phyloP scores from a whole-genome alignment of 2,113 vertebrate genomes.

The Takifugu flavidus region DNA sequence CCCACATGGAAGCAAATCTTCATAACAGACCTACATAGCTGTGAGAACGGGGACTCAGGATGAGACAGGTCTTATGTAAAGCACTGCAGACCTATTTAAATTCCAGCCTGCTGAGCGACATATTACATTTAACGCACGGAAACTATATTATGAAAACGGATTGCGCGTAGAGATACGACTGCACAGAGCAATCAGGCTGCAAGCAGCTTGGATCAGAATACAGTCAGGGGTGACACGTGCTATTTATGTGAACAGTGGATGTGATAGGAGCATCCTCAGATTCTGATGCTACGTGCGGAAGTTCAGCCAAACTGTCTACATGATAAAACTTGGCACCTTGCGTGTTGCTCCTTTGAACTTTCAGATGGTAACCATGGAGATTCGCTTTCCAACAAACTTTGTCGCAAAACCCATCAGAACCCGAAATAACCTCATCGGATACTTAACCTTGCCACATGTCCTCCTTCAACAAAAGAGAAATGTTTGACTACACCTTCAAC shows the following conservation, averaged over 20 bases:
- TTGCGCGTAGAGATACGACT: not conserved
- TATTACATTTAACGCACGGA: constrained; percentile 7
- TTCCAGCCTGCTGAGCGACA: not conserved
- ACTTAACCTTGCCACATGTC: constrained; percentile 1
- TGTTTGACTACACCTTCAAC: constrained; percentile 69
- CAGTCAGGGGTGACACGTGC: not conserved
- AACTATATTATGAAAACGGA: not conserved
- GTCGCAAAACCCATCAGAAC: not conserved
- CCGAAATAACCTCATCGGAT: not conserved
- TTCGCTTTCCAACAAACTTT: too few relatives aligned
- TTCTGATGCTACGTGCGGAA: too few relatives aligned
- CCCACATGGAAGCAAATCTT: not conserved
- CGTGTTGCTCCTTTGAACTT: too few relatives aligned
- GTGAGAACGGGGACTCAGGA: not conserved
- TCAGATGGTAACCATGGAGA: too few relatives aligned
- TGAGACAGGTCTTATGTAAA: constrained; percentile 11
- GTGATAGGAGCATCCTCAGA: too few relatives aligned
- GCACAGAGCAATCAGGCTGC: not conserved
- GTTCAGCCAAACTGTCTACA: too few relatives aligned
- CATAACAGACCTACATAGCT: constrained; percentile 1
- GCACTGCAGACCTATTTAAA: constrained; percentile 8
- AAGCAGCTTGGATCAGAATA: not conserved
- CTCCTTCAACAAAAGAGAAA: constrained; percentile 15
- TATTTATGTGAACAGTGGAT: too few relatives aligned
- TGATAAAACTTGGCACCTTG: too few relatives aligned